phyloP scores from a whole-genome alignment of 2,797 vertebrate genomes.

The Phrynocephalus forsythii region DNA sequence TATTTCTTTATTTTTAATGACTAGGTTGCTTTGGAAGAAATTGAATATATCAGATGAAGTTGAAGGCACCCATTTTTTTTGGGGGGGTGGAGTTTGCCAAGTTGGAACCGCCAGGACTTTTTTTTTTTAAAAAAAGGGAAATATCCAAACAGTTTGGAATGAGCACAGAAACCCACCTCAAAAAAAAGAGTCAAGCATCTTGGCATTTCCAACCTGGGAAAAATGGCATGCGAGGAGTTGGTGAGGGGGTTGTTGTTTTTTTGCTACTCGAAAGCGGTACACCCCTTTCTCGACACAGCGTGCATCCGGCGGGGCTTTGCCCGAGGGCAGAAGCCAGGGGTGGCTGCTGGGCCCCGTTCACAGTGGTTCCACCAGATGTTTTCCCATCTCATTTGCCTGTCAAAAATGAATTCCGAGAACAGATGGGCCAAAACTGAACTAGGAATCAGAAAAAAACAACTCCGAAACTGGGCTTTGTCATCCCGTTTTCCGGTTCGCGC shows the following conservation, averaged over 20 bases:
- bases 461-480: too few species aligned
- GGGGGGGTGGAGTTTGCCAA: not conserved
- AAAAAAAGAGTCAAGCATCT: conserved; percentile 30
- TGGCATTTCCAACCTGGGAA: conserved; percentile 23
- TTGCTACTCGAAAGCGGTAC: not conserved
- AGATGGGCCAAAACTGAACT: too few species aligned
- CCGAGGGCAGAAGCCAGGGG: not conserved
- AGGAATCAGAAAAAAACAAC: too few species aligned
- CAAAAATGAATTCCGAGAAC: too few species aligned
- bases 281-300: not conserved
- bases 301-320: not conserved
- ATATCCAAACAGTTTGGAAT: conserved; percentile 40
- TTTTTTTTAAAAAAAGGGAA: conserved; percentile 2
- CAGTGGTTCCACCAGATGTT: not conserved
- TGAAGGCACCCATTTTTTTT: not conserved
- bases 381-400: not conserved
- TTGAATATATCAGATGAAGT: conserved; percentile 52
- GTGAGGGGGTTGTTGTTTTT: not conserved
- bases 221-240: conserved; percentile 20
- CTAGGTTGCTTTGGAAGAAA: conserved; percentile 66
- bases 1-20: conserved; percentile 27
- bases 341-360: not conserved
- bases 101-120: conserved; percentile 35
- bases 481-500: too few species aligned
- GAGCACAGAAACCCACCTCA: conserved; percentile 60